A percentile compares a stretch with the other conserved stretches of the same genome.
These are phyloP conservation scores for Resseliella maxima DNA, from an alignment of 2,888 invertebrate species.

Conservation along the genomic window DNA sequence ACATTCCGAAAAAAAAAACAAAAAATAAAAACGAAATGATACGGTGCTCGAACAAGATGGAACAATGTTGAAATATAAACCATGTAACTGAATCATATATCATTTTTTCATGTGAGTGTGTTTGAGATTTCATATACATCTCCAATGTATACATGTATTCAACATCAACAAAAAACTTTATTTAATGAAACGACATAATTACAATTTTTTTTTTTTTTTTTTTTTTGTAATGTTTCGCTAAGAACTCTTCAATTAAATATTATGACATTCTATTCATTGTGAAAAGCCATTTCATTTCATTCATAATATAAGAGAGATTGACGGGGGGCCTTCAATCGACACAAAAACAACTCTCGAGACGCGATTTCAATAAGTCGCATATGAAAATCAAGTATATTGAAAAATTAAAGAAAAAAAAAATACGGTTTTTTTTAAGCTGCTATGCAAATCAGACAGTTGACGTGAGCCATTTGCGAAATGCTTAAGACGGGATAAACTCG, in stretches of 20 bases:
- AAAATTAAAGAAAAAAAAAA: background rate
- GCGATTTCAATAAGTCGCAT: background rate
- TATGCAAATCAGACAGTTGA: slow-evolving; percentile 6
- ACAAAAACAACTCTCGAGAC: background rate
- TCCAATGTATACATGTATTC: background rate
- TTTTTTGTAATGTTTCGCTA: background rate
- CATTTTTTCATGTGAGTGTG: background rate
- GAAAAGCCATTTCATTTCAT: background rate
- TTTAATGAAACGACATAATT: slow-evolving; percentile 34
- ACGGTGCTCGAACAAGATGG: background rate
- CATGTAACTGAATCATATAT: slow-evolving; percentile 50
- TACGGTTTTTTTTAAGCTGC: background rate
- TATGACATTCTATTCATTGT: background rate
- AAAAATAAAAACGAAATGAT: too few relatives aligned
- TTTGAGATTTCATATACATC: background rate
- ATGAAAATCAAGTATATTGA: background rate
- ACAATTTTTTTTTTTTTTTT: slow-evolving; percentile 5
- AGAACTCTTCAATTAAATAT: background rate
- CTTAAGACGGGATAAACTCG: background rate
- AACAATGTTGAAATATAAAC: slow-evolving; percentile 25
- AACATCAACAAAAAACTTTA: background rate
- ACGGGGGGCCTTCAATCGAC: background rate
- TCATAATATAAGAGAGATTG: background rate
- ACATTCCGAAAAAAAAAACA: slow-evolving; percentile 47
- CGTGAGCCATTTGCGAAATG: slow-evolving; percentile 27